A percentile compares a stretch with the other conserved stretches of the same genome.
Evolutionary conservation across 2,113 vertebrate genomes (phyloP).

Genomic region (Xenus cinereus): DNA sequence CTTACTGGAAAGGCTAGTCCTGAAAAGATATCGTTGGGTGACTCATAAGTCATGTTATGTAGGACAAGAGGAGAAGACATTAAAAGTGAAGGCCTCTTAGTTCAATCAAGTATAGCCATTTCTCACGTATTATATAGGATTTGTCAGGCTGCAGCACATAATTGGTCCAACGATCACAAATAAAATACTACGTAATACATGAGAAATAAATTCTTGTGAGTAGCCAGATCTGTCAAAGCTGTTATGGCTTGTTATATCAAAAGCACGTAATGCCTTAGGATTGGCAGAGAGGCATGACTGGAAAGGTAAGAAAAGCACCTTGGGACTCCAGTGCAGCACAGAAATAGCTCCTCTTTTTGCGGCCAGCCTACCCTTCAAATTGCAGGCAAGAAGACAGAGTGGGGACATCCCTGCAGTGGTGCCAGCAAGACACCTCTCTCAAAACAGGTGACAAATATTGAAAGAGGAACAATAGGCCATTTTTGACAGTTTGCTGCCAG

Average conservation of each 20-base stretch:
- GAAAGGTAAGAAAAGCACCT: not conserved
- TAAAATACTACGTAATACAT: not conserved
- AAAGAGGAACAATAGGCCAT: not conserved
- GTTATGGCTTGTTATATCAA: not conserved
- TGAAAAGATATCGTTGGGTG: constrained; percentile 16
- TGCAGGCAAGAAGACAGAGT: not conserved
- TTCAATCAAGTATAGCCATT: constrained; percentile 17
- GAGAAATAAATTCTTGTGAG: not conserved
- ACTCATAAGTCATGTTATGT: constrained; percentile 9
- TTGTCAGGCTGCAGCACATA: constrained; percentile 16
- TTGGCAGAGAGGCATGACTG: not conserved
- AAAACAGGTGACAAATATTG: not conserved
- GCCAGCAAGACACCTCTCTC: not conserved
- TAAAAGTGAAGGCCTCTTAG: constrained; percentile 39
- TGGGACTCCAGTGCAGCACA: not conserved
- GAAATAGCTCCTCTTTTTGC: not conserved
- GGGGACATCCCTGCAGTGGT: not conserved
- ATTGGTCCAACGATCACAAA: not conserved
- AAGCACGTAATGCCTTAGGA: not conserved
- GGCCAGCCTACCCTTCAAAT: not conserved
- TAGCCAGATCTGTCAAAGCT: not conserved
- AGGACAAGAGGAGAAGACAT: constrained; percentile 16
- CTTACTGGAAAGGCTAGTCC: not conserved
- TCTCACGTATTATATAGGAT: not conserved
- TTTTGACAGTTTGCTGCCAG: not conserved